Evolutionary conservation across 2,113 vertebrate genomes (phyloP).

Genomic region (Macquaria australasica): DNA sequence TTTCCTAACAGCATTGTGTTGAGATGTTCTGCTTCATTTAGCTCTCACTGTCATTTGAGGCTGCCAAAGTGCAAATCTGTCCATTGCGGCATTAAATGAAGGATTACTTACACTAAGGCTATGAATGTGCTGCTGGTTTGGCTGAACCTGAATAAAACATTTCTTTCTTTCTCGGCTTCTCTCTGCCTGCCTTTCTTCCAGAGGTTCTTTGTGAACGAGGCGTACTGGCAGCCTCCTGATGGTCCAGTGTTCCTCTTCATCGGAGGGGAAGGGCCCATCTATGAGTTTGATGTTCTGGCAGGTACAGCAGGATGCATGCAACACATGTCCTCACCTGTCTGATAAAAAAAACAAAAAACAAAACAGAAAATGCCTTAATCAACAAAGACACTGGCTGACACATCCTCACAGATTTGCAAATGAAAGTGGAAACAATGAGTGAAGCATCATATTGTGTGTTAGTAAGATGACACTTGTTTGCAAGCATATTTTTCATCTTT

Average conservation of each 20-base stretch:
- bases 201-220: conserved; percentile 88
- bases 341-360: too few relatives aligned
- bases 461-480: conserved; percentile 8
- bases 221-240: conserved; percentile 72
- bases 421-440: conserved; percentile 7
- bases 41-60: not conserved
- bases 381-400: not conserved
- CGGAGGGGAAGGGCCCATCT: conserved; percentile 85
- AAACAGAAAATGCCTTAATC: not conserved
- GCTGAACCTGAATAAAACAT: not conserved
- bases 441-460: not conserved
- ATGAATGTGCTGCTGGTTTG: conserved; percentile 7
- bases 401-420: not conserved
- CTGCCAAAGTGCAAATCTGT: conserved; percentile 36
- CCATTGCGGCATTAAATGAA: not conserved
- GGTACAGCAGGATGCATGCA: conserved; percentile 72
- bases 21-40: conserved; percentile 19
- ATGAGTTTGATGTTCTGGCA: conserved; percentile 77
- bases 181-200: conserved; percentile 47
- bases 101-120: conserved; percentile 11
- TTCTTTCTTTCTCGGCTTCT: not conserved
- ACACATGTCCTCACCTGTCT: not conserved
- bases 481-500: not conserved
- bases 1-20: conserved; percentile 11
- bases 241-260: conserved; percentile 90